Evolutionary conservation across 2,888 invertebrate genomes (phyloP), one percentile per base, ranked within the genome.

Genomic region (Meta bourneti): DNA sequence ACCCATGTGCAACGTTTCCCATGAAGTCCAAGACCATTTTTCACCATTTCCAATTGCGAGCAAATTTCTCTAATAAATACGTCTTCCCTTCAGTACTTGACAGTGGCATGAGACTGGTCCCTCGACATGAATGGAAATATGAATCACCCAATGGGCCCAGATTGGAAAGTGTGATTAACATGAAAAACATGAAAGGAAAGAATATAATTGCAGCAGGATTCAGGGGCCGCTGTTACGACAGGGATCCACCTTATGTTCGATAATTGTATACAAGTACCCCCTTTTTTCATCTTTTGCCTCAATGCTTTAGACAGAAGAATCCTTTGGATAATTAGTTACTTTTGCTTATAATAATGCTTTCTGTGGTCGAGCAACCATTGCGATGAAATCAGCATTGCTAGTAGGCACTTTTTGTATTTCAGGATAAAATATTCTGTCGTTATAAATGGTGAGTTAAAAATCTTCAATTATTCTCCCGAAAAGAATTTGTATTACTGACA

Each of bases 1-100:
- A 77, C 0, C 72, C 85, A 6, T 90, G 93, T n/a, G 20, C 80
- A 13, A 81, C 89, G 0, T 93, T 93, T 48, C 93, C 90, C 0
- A 70, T 82, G 80, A 91, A 49, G 49, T 54, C 92, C 6, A 69
- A 75, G 4, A 93, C 93, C 4, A 49, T 71, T 7, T 93, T 93
- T 71, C 6, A 19, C 9, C 54, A 48, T 9, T n/a, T 89, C 0
- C 49, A 88, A 0, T 48, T 93, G 48, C 48, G 16, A 19, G 89
- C 71, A 1, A 91, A 93, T 19, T 88, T 91, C 51, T 85, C 89
- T 2, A 86, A 88, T 7, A 16, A 77, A n/a, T 77, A 77, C 13
- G 71, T 93, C 9, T 91, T 81, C 34, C 93, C 93, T 11, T 82
- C 88, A 0, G 78, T 93, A 13, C 48, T 75, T 0, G 69, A 49